phyloP scores from a whole-genome alignment of 2,888 invertebrate species.

The Drosophila atripex region DNA sequence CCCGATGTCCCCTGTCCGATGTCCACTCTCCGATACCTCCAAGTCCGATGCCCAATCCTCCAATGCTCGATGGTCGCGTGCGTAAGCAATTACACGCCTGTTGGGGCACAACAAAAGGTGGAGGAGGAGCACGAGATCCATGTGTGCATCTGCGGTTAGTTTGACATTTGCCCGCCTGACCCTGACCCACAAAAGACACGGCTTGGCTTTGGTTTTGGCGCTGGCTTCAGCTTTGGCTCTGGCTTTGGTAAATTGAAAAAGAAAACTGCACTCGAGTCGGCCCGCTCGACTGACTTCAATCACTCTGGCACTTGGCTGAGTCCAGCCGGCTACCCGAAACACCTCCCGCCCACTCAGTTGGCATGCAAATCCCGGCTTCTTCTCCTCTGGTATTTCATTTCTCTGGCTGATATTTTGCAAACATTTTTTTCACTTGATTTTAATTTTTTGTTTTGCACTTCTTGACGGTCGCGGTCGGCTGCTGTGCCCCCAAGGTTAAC shows the following conservation, averaged over 20 bases:
- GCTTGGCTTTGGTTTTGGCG: not conserved
- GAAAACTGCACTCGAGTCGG: conserved; percentile 11
- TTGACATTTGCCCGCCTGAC: conserved; percentile 76
- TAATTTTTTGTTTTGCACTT: conserved; percentile 28
- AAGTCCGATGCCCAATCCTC: not conserved
- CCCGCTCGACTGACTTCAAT: conserved; percentile 43
- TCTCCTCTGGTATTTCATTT: conserved; percentile 22
- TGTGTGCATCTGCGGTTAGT: conserved; percentile 51
- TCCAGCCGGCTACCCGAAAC: conserved; percentile 42
- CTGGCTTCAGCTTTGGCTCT: not conserved
- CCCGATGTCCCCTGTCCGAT: not conserved
- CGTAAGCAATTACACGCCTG: conserved; percentile 65
- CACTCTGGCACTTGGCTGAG: conserved; percentile 51
- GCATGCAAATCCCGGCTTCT: conserved; percentile 32
- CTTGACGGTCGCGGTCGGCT: conserved; percentile 49
- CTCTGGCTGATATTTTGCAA: conserved; percentile 8
- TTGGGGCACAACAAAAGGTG: conserved; percentile 11
- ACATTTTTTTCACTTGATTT: conserved; percentile 12
- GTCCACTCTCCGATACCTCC: not conserved
- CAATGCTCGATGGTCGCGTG: conserved; percentile 58
- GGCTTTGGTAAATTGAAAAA: conserved; percentile 55
- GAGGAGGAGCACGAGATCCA: conserved; percentile 1
- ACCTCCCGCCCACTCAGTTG: conserved; percentile 29
- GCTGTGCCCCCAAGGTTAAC: conserved; percentile 76
- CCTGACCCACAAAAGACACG: conserved; percentile 72